phyloP scores from a whole-genome alignment of 1,140 invertebrate genomes.

The Drosophila pseudoananassae region DNA sequence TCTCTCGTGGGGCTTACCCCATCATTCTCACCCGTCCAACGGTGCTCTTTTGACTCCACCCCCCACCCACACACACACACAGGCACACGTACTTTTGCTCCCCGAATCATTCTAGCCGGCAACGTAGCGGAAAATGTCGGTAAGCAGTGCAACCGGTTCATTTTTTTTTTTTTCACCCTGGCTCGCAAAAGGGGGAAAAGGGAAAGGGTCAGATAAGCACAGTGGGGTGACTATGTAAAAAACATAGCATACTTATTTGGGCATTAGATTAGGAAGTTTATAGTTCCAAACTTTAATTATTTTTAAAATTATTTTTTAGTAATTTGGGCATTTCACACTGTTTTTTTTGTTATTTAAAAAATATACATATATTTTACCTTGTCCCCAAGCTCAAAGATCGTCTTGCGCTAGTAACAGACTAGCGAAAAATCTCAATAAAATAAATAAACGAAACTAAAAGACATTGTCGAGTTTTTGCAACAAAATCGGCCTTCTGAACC shows the following conservation, averaged over 20 bases:
- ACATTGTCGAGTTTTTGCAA: background rate
- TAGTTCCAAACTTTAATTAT: too few relatives aligned
- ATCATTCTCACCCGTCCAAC: conserved; percentile 2
- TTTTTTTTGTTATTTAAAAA: too few relatives aligned
- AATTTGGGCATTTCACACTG: too few relatives aligned
- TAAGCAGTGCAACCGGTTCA: conserved; percentile 80
- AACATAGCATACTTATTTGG: conserved; percentile 41
- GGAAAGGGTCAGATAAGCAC: conserved; percentile 21
- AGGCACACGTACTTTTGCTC: conserved; percentile 11
- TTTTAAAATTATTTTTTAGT: too few relatives aligned
- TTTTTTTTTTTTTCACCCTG: conserved; percentile 41
- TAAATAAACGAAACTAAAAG: background rate
- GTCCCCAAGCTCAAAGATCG: too few relatives aligned
- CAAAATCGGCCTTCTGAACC: too few relatives aligned
- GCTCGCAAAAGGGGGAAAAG: conserved; percentile 40
- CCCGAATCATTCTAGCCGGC: conserved; percentile 23
- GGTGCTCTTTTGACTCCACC: background rate
- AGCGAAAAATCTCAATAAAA: background rate
- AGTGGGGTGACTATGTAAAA: conserved; percentile 25
- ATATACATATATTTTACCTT: too few relatives aligned
- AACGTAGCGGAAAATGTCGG: conserved; percentile 77
- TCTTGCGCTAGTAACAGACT: too few relatives aligned
- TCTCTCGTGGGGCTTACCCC: conserved; percentile 7
- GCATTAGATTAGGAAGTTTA: background rate
- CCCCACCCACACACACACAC: conserved; percentile 23